Base-by-base conservation (phyloP, 64 coral and sea anemone genomes). In the Trachythela sp. region DNA sequence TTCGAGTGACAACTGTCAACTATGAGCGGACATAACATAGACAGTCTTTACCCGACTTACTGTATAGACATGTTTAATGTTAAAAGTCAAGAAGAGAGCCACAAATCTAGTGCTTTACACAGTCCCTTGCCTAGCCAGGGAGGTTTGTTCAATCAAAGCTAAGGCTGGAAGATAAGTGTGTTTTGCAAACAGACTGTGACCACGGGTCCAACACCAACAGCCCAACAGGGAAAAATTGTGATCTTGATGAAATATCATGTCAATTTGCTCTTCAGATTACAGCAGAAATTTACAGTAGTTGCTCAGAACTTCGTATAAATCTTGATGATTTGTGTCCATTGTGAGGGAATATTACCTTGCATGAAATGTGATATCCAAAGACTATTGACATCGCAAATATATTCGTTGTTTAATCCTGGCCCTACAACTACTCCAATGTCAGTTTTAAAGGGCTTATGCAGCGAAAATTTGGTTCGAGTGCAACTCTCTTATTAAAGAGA, bases 401-500 rank as follows among this genome's bases (percentile, higher is more conserved):
- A 64, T n/a, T 64, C 56, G 13, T 64, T 64, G 26, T 64, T 5
- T 64, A 93, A 92, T 31, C 91, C 91, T 30, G 91, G 91, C 26
- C 91, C 83, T 68, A 26, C 43, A 71, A n/a, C n/a, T n/a, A 88
- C 13, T 92, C 85, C 22, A 18, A 24, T 13, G 84, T 41, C 13
- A 92, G 84, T 88, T 32, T 49, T n/a, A n/a, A n/a, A n/a, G n/a
- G n/a, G n/a, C n/a, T n/a, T n/a, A n/a, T n/a, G n/a, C n/a, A n/a
- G n/a, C n/a, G n/a, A n/a, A n/a, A n/a, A n/a, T n/a, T n/a, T n/a
- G n/a, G n/a, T n/a, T n/a, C n/a, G n/a, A n/a, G n/a, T n/a, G n/a
- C n/a, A n/a, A n/a, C n/a, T n/a, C n/a, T n/a, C n/a, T n/a, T n/a
- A n/a, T n/a, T n/a, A n/a, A n/a, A n/a, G n/a, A n/a, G n/a, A n/a